Percentiles rank a stretch among this genome's conserved stretches.
Conservation (phyloP, 1,140 invertebrate genomes). For the Neuroterus valhalla region DNA sequence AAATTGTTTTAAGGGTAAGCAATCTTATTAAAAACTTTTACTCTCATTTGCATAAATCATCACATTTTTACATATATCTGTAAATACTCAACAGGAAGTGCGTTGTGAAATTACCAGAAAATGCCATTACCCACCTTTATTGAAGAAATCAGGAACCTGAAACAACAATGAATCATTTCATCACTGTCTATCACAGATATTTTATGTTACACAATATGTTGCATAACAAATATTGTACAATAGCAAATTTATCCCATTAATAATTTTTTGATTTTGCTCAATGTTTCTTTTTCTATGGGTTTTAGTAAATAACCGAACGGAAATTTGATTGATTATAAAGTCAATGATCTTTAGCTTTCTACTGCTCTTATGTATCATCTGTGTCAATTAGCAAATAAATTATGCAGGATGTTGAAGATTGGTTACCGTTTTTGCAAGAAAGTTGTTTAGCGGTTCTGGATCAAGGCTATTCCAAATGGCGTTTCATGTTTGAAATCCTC, state of each 20-base stretch:
- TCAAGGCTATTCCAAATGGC: no score
- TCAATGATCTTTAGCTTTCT: neutral
- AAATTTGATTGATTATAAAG: neutral
- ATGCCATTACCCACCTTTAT: conserved; percentile 12
- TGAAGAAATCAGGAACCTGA: conserved; percentile 9
- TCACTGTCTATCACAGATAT: conserved; percentile 18
- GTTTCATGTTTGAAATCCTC: no score
- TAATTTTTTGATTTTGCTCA: neutral
- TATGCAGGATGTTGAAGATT: no score
- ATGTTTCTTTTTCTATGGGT: neutral
- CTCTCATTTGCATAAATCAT: neutral
- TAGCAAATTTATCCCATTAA: neutral
- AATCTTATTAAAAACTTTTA: neutral
- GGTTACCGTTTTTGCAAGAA: no score
- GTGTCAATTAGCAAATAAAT: no score
- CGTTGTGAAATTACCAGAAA: neutral
- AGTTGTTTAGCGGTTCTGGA: no score
- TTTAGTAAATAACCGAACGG: neutral
- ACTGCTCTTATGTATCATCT: no score
- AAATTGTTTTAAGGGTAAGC: neutral
- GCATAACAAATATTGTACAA: conserved; percentile 20
- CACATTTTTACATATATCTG: neutral
- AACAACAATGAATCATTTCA: conserved; percentile 16
- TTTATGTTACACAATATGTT: conserved; percentile 10
- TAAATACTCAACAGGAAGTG: conserved; percentile 1